Base-by-base conservation (phyloP, 1,140 invertebrate species). In the Subanguina moxae region DNA sequence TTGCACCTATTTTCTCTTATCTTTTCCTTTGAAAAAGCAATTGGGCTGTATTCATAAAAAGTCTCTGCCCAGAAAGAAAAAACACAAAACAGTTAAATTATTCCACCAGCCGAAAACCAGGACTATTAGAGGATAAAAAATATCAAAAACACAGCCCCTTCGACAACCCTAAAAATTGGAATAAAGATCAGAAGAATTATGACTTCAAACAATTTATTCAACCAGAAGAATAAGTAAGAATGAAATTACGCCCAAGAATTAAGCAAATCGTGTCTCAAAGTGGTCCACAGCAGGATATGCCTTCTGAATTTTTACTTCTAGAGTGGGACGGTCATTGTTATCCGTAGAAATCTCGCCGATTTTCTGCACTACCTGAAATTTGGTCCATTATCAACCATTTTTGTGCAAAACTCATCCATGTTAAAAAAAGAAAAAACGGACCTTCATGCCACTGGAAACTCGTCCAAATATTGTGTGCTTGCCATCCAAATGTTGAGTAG, bases 401-500 rank as follows among this genome's bases (percentile, higher is more conserved):
- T 52, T 52, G 48, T 3, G 23, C n/a, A 52, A 15, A 52, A n/a
- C n/a, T 52, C 15, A 8, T 52, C 3, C n/a, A 52, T 52, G 30
- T n/a, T 15, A 42, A 62, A 15, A 8, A 19, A 19, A n/a, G 15
- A 13, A 30, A 61, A 30, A 61, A 61, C 15, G 7, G 48, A 74
- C 76, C 59, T 76, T 79, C 83, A 87, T 86, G n/a, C 86, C 86
- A 27, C 74, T 78, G 30, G 67, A 65, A 11, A 87, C 72, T 62
- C 86, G 80, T 11, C 93, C 94, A 86, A 97, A 97, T 82, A 97
- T 94, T 9, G 93, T 87, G 84, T 98, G 94, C 84, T 97, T 96
- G 42, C 92, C 90, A 87, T 98, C 94, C 8, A 98, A 85, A 93
- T 94, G 97, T 76, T 96, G 93, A 7, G 93, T 94, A 7, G 94